Conservation (phyloP, 2,888 invertebrate genomes). For the Lampropteryx suffumata region DNA sequence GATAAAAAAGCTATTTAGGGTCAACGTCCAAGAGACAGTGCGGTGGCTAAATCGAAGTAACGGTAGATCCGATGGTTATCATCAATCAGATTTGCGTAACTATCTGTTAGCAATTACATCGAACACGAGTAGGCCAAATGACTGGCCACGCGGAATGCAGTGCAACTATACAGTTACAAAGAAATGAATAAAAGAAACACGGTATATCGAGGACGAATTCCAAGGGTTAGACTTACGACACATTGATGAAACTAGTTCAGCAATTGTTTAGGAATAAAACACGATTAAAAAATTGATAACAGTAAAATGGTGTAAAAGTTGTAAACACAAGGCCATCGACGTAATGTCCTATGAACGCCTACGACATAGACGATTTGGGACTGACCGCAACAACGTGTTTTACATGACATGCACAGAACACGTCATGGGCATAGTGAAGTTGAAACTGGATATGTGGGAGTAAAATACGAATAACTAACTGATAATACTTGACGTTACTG, state of each 20-base stretch:
- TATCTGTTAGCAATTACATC: slow-evolving; percentile 73
- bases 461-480: slow-evolving; percentile 26
- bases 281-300: slow-evolving; percentile 37
- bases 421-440: slow-evolving; percentile 44
- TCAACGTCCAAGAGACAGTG: slow-evolving; percentile 62
- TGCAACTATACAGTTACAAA: slow-evolving; percentile 52
- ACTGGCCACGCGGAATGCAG: slow-evolving; percentile 59
- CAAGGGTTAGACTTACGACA: slow-evolving; percentile 33
- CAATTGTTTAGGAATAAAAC: slow-evolving; percentile 34
- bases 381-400: slow-evolving; percentile 47
- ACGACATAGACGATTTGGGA: slow-evolving; percentile 37
- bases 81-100: slow-evolving; percentile 81
- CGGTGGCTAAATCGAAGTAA: slow-evolving; percentile 79
- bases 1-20: slow-evolving; percentile 47
- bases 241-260: slow-evolving; percentile 27
- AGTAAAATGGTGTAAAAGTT: slow-evolving; percentile 29
- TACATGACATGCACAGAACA: slow-evolving; percentile 41
- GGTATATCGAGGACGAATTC: slow-evolving; percentile 36
- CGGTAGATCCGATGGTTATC: slow-evolving; percentile 76
- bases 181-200: slow-evolving; percentile 38
- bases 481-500: slow-evolving; percentile 12
- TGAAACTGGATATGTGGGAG: slow-evolving; percentile 47
- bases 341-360: slow-evolving; percentile 44
- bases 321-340: slow-evolving; percentile 49
- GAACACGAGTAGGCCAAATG: slow-evolving; percentile 42